Percentiles rank a stretch among this genome's conserved stretches.
Conservation (phyloP, 2,888 invertebrate genomes). For the Caenorhabditis becei region DNA sequence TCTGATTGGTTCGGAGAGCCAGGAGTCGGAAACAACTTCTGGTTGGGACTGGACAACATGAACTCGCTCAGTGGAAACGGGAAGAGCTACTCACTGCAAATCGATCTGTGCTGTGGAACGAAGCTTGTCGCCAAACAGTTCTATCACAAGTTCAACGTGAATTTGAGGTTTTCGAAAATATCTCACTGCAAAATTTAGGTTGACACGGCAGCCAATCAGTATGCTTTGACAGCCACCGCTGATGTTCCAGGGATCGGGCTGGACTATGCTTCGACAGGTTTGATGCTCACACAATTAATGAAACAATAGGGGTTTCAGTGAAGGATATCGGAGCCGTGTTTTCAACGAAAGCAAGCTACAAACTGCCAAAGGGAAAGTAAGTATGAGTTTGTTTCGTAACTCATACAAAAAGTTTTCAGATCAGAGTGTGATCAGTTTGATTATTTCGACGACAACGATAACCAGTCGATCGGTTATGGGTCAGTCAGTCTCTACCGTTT, state of each 20-base stretch:
- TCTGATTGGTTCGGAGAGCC: slow-evolving; percentile 49
- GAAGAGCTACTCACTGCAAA: slow-evolving; percentile 45
- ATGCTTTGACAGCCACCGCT: slow-evolving; percentile 47
- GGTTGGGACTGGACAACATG: slow-evolving; percentile 71
- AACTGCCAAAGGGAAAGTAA: slow-evolving; percentile 20
- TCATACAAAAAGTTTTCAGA: not conserved
- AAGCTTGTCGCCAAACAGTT: slow-evolving; percentile 34
- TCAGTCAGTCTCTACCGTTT: not conserved
- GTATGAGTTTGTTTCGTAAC: not conserved
- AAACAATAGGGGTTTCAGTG: not conserved
- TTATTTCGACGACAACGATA: slow-evolving; percentile 27
- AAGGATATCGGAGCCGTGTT: slow-evolving; percentile 36
- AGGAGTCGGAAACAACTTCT: slow-evolving; percentile 61
- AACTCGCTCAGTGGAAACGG: slow-evolving; percentile 37
- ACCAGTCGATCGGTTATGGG: slow-evolving; percentile 19
- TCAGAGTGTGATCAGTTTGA: slow-evolving; percentile 48
- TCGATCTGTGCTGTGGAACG: slow-evolving; percentile 64
- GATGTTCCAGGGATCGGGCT: slow-evolving; percentile 54
- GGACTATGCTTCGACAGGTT: slow-evolving; percentile 34
- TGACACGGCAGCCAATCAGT: slow-evolving; percentile 30
- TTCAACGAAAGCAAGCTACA: slow-evolving; percentile 1
- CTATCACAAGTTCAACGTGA: slow-evolving; percentile 62
- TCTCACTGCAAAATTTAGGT: slow-evolving; percentile 32
- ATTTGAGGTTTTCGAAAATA: not conserved
- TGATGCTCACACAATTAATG: not conserved